Conservation (phyloP, 2,888 invertebrate species). For the Eurois occulta region DNA sequence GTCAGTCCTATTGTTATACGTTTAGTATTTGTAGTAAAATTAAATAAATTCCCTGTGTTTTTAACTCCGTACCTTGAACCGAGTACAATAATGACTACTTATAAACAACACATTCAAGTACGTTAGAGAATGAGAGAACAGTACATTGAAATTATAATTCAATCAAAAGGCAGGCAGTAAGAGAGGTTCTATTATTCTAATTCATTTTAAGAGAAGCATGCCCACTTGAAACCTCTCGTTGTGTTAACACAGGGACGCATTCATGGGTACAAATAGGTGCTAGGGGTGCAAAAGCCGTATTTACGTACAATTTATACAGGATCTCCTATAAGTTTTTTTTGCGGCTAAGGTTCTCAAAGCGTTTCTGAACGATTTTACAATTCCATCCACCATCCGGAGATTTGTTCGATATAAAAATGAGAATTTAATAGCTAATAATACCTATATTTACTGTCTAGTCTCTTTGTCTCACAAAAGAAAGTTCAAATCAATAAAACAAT, state of each 20-base stretch:
- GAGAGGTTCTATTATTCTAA: constrained; percentile 72
- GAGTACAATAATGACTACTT: background rate
- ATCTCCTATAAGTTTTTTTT: background rate
- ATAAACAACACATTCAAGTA: constrained; percentile 1
- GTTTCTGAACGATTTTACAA: background rate
- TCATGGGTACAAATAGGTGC: background rate
- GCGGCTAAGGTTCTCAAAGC: background rate
- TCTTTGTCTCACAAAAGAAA: background rate
- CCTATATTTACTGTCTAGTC: background rate
- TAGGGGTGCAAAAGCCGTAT: background rate
- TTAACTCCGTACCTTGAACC: background rate
- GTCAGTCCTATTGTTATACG: background rate
- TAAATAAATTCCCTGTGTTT: too few relatives aligned
- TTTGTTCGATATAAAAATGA: background rate
- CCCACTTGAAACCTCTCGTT: constrained; percentile 67
- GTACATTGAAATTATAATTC: constrained; percentile 54
- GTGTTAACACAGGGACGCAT: constrained; percentile 53
- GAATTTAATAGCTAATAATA: background rate
- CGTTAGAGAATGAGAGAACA: constrained; percentile 12
- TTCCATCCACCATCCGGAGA: background rate
- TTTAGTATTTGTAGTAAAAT: background rate
- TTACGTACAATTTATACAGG: background rate
- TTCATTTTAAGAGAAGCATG: constrained; percentile 68
- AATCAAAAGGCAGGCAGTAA: constrained; percentile 56
- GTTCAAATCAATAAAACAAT: background rate